Percentiles rank a stretch among this genome's conserved stretches.
phyloP scores from a whole-genome alignment of 2,888 invertebrate species.

The Mesorhabditis spiculigera region DNA sequence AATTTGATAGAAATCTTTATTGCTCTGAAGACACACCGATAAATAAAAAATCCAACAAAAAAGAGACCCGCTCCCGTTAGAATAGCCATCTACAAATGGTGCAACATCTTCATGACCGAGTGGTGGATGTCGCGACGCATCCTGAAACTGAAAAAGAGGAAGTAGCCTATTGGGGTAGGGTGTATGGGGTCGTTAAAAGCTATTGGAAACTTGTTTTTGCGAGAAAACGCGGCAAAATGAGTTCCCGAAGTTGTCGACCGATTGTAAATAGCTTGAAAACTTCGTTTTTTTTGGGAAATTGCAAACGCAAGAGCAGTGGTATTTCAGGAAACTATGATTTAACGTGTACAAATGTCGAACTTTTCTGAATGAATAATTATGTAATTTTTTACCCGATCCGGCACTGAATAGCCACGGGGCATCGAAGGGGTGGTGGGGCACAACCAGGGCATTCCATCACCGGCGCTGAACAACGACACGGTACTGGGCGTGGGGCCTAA shows the following conservation, averaged over 20 bases:
- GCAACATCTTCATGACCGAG: slow-evolving; percentile 8
- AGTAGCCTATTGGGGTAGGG: too few species aligned
- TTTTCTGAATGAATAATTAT: too few species aligned
- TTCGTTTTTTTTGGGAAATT: background rate
- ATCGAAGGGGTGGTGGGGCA: slow-evolving; percentile 28
- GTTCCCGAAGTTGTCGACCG: too few species aligned
- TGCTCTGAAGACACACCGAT: background rate
- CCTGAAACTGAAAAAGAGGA: slow-evolving; percentile 11
- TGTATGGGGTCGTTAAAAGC: too few species aligned
- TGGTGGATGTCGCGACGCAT: slow-evolving; percentile 36
- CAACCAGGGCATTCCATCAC: slow-evolving; percentile 26
- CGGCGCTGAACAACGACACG: slow-evolving; percentile 34
- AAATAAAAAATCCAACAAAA: background rate
- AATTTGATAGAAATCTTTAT: background rate
- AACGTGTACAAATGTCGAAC: too few species aligned
- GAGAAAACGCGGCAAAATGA: too few species aligned
- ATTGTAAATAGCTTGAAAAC: too few species aligned
- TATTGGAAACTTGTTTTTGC: too few species aligned
- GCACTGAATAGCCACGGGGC: background rate
- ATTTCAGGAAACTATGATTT: background rate
- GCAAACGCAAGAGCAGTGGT: background rate
- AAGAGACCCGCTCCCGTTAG: background rate
- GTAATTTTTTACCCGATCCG: background rate
- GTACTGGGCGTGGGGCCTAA: slow-evolving; percentile 32
- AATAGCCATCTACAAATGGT: background rate